Percentiles rank a stretch among this genome's conserved stretches.
These are phyloP conservation scores for Betta splendens DNA, from an alignment of 2,797 vertebrate genomes.

Conservation along the genomic window DNA sequence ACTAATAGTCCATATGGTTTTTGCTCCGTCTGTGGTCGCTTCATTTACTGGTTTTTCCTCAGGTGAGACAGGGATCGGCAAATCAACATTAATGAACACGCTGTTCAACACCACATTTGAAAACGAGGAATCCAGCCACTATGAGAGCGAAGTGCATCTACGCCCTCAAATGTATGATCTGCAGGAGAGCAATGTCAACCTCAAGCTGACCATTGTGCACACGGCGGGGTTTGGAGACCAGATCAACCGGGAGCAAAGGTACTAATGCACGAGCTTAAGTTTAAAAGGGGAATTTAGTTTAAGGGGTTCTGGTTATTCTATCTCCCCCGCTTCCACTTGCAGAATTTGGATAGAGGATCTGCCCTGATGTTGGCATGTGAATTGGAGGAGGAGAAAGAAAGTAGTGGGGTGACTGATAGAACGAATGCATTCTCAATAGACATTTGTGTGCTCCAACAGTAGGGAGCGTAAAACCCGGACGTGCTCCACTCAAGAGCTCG, in stretches of 20 bases:
- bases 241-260: conserved; percentile 97
- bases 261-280: too few species aligned
- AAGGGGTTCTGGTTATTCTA: too few species aligned
- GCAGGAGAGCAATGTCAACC: conserved; percentile 93
- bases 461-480: conserved; percentile 24
- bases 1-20: neutral
- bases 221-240: conserved; percentile 98
- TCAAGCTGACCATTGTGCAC: conserved; percentile 95
- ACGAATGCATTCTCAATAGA: conserved; percentile 56
- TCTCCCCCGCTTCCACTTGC: too few species aligned
- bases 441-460: conserved; percentile 38
- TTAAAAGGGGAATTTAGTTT: too few species aligned
- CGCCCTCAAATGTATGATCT: conserved; percentile 88
- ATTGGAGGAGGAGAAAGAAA: conserved; percentile 26
- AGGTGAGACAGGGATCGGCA: conserved; percentile 98
- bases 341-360: conserved; percentile 16
- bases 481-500: conserved; percentile 48
- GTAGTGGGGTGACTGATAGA: conserved; percentile 48
- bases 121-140: conserved; percentile 92
- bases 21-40: neutral
- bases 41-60: neutral
- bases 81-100: conserved; percentile 96
- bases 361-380: conserved; percentile 37
- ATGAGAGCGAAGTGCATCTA: conserved; percentile 84
- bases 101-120: conserved; percentile 96